Evolutionary conservation across 2,797 vertebrate species (phyloP).

Genomic region (Semotilus atromaculatus): DNA sequence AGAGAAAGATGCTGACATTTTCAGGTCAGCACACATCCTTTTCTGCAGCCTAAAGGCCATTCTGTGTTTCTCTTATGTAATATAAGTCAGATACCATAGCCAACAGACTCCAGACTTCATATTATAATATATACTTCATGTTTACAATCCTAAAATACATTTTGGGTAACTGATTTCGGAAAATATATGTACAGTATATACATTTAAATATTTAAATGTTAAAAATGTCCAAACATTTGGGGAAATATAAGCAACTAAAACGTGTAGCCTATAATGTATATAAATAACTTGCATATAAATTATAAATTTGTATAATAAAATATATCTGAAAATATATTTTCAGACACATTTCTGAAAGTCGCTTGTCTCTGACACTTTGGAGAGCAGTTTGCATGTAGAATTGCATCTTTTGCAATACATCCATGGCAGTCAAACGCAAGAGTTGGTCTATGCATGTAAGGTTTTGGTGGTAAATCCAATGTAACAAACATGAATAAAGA

Average conservation of each 20-base stretch:
- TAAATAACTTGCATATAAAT: not conserved
- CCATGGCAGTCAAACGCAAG: not conserved
- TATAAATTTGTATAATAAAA: not conserved
- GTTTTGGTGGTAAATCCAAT: not conserved
- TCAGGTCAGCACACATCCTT: constrained; percentile 68
- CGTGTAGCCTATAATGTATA: not conserved
- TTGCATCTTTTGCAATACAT: not conserved
- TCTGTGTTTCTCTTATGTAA: constrained; percentile 63
- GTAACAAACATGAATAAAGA: not conserved
- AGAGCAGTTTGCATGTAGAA: not conserved
- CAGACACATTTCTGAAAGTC: not conserved
- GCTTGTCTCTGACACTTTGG: not conserved
- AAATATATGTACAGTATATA: not conserved
- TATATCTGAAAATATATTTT: not conserved
- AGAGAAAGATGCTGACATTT: constrained; percentile 67
- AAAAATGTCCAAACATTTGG: not conserved
- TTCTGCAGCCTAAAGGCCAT: constrained; percentile 58
- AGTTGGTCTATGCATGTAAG: not conserved
- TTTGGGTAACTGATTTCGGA: not conserved
- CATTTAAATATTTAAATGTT: not conserved
- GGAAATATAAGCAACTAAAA: not conserved
- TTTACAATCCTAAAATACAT: not conserved
- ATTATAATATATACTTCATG: not conserved
- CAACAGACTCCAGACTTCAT: not conserved
- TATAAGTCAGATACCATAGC: constrained; percentile 52